Conservation (phyloP, 2,113 vertebrate genomes). For the Rhineura floridana region DNA sequence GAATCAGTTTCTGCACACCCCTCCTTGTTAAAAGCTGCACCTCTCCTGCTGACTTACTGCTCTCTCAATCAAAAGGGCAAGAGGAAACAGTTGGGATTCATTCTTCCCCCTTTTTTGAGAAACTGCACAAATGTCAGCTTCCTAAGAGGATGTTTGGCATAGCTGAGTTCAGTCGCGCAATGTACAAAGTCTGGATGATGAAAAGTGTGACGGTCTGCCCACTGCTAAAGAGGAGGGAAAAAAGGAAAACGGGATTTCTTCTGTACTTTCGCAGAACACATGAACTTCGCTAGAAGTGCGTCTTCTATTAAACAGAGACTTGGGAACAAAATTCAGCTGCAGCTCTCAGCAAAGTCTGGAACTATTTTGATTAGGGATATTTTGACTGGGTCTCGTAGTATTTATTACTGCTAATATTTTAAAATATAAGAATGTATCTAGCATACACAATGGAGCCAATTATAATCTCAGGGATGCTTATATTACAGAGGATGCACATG, state of each 20-base stretch:
- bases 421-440: not conserved
- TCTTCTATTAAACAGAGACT: conserved; percentile 54
- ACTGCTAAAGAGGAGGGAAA: conserved; percentile 74
- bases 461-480: not conserved
- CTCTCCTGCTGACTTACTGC: conserved; percentile 78
- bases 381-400: conserved; percentile 2
- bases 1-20: conserved; percentile 62
- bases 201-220: conserved; percentile 80
- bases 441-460: not conserved
- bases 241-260: conserved; percentile 72
- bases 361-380: conserved; percentile 21
- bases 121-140: conserved; percentile 81
- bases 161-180: conserved; percentile 78
- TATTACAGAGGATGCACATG: not conserved
- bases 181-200: conserved; percentile 77
- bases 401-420: not conserved
- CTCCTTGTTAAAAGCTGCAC: conserved; percentile 74
- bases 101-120: conserved; percentile 73
- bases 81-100: conserved; percentile 76
- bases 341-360: conserved; percentile 8
- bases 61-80: conserved; percentile 83
- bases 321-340: conserved; percentile 50
- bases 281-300: conserved; percentile 60
- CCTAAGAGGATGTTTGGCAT: conserved; percentile 80
- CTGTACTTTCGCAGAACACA: conserved; percentile 74